Percentiles rank a stretch among this genome's conserved stretches.
Conservation (phyloP, 2,113 vertebrate species). For the Micronycteris hirsuta region DNA sequence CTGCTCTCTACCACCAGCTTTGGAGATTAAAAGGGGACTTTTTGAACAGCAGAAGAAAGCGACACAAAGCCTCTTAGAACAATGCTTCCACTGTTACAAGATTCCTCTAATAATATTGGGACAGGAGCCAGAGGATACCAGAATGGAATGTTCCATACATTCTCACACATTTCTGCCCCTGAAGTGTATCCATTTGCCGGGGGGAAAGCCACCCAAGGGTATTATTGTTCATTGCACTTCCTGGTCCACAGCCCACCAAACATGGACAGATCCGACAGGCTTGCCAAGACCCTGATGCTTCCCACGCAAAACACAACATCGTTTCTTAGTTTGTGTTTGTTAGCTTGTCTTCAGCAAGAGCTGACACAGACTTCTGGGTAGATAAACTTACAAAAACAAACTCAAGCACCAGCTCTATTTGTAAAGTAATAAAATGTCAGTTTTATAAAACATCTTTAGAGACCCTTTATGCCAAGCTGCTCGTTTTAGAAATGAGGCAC, state of each 20-base stretch:
- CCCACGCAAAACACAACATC: neutral
- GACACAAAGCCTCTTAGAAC: neutral
- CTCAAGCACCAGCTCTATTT: neutral
- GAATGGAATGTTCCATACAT: conserved; percentile 40
- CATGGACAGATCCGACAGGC: too few relatives aligned
- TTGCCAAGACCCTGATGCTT: neutral
- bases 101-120: neutral
- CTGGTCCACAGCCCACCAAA: too few relatives aligned
- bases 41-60: neutral
- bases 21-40: neutral
- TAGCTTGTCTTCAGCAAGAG: neutral
- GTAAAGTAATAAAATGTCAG: neutral
- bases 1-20: neutral
- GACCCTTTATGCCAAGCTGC: neutral
- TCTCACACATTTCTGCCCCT: neutral
- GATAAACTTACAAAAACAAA: neutral
- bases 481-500: neutral
- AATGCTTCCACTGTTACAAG: neutral
- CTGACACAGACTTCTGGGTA: neutral
- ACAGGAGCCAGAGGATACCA: neutral
- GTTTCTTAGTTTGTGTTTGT: neutral
- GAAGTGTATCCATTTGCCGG: neutral
- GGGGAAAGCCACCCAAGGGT: neutral
- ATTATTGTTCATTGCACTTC: neutral
- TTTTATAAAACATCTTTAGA: neutral